phyloP scores from a whole-genome alignment of 2,113 vertebrate species.

The Datnioides undecimradiatus region DNA sequence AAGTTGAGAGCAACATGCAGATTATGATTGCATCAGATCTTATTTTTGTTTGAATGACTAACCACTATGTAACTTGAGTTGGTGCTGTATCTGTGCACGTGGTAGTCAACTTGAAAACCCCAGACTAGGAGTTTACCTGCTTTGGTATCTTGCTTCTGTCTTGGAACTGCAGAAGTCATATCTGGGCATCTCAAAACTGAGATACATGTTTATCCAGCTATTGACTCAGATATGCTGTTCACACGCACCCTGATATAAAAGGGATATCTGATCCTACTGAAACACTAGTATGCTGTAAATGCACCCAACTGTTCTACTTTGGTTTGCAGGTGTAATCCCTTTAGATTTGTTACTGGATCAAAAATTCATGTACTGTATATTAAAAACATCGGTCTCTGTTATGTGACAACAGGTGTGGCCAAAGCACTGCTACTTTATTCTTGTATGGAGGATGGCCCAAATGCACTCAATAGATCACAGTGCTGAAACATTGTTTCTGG shows the following conservation, averaged over 20 bases:
- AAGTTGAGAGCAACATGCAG: not conserved
- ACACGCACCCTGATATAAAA: not conserved
- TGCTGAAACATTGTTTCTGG: constrained; percentile 18
- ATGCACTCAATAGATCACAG: not conserved
- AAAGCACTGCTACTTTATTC: not conserved
- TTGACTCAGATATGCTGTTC: not conserved
- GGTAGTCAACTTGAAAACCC: not conserved
- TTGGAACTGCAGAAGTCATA: too few species aligned
- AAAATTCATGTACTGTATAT: constrained; percentile 29
- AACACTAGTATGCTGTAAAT: not conserved
- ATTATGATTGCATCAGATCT: not conserved
- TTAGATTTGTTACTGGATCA: not conserved
- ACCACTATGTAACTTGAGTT: not conserved
- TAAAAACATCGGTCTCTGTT: constrained; percentile 6
- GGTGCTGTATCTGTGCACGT: not conserved
- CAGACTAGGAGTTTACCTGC: not conserved
- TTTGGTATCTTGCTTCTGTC: not conserved
- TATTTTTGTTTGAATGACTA: not conserved
- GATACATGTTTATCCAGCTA: not conserved
- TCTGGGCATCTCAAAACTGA: not conserved
- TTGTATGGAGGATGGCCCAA: not conserved
- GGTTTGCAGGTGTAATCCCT: not conserved
- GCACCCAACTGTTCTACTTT: not conserved
- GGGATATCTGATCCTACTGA: not conserved
- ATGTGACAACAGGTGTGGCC: not conserved